A percentile compares a stretch with the other conserved stretches of the same genome.
Conservation (phyloP, 2,797 vertebrate genomes). For the Bucorvus abyssinicus region DNA sequence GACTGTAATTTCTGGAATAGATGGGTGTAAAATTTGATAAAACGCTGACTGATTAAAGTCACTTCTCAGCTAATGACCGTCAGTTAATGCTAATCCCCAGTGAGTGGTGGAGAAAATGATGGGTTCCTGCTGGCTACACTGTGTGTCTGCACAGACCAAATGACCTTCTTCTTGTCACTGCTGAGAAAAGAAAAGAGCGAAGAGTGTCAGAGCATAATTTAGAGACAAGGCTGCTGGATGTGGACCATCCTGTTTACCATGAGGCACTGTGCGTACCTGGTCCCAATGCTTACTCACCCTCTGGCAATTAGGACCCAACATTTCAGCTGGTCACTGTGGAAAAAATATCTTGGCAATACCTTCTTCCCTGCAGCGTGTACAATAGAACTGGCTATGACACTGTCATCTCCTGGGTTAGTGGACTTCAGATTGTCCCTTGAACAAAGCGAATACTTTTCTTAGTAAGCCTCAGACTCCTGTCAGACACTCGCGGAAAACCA, state of each 20-base stretch:
- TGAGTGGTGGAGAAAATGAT: background rate
- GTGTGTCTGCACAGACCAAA: background rate
- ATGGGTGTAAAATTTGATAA: background rate
- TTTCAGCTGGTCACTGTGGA: background rate
- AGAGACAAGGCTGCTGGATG: background rate
- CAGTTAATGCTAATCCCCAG: constrained; percentile 34
- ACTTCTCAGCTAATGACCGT: constrained; percentile 23
- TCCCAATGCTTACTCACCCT: background rate
- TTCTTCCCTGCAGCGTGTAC: background rate
- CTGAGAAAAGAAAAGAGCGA: background rate
- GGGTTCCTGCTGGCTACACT: background rate
- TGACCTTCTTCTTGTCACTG: background rate
- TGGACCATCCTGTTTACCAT: background rate
- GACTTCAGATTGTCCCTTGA: background rate
- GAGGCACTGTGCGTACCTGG: background rate
- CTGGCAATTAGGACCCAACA: background rate
- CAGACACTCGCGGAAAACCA: background rate
- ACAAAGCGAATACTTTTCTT: background rate
- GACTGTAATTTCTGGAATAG: background rate
- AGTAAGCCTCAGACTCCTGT: background rate
- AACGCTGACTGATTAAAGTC: background rate
- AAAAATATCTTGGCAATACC: background rate
- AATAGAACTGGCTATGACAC: background rate
- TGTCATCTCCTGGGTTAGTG: background rate
- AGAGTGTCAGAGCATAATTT: background rate